Evolutionary conservation across 2,113 vertebrate genomes (phyloP).

Genomic region (Pterocles orientalis): DNA sequence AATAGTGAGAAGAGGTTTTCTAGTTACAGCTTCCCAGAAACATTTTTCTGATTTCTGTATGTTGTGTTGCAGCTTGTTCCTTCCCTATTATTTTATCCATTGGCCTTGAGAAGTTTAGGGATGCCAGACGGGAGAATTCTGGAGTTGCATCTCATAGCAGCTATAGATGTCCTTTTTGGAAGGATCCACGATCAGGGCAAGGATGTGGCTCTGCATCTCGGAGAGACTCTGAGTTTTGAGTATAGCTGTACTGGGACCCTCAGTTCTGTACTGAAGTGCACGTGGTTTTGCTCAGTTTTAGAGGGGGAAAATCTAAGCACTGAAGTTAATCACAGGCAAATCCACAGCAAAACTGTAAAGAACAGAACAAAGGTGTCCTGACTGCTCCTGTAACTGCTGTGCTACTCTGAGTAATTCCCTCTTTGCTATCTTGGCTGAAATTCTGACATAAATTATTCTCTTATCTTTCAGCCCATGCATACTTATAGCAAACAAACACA

Average conservation of each 20-base stretch:
- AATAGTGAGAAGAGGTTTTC: not conserved
- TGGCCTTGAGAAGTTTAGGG: not conserved
- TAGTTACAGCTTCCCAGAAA: not conserved
- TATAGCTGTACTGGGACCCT: not conserved
- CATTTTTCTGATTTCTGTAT: not conserved
- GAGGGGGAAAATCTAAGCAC: not conserved
- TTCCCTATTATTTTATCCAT: not conserved
- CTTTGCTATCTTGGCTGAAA: slow-evolving; percentile 21
- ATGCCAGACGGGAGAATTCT: not conserved
- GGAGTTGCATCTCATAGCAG: not conserved
- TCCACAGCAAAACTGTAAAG: not conserved
- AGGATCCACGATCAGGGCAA: not conserved
- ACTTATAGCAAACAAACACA: slow-evolving; percentile 13
- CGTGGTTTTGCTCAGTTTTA: not conserved
- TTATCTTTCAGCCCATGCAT: slow-evolving; percentile 49
- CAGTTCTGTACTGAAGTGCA: not conserved
- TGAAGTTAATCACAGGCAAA: slow-evolving; percentile 3
- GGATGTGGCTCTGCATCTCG: not conserved
- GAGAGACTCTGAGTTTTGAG: not conserved
- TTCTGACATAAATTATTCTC: slow-evolving; percentile 39
- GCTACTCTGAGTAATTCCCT: slow-evolving; percentile 24
- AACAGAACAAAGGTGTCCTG: slow-evolving; percentile 12
- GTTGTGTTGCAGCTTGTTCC: not conserved
- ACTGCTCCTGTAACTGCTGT: not conserved
- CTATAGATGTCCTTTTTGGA: not conserved